These are phyloP conservation scores for Octomys mimax DNA, from an alignment of 2,797 vertebrate species.

Conservation along the genomic window DNA sequence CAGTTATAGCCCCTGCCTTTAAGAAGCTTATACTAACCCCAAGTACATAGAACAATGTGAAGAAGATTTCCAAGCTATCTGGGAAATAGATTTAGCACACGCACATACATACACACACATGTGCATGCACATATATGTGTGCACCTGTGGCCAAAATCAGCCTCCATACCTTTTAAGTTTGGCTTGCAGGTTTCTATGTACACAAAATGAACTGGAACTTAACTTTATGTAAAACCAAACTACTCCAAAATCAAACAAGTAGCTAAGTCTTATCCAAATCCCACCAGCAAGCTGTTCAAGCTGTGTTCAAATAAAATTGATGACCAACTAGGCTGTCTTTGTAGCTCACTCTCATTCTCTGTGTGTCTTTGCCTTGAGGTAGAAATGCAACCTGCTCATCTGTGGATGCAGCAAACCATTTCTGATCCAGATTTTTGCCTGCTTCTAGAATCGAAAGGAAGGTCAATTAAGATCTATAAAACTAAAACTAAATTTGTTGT, in stretches of 20 bases:
- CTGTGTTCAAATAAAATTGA: neutral
- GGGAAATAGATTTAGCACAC: neutral
- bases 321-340: neutral
- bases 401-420: neutral
- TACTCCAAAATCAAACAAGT: neutral
- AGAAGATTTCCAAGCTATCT: constrained; percentile 16
- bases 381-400: neutral
- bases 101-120: too few species aligned
- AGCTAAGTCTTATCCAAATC: neutral
- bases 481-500: neutral
- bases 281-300: neutral
- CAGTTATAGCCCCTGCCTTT: neutral
- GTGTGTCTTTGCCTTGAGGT: neutral
- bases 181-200: neutral
- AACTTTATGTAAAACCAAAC: neutral
- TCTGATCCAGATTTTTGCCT: neutral
- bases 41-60: neutral
- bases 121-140: neutral
- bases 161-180: neutral
- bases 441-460: neutral
- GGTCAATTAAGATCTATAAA: neutral
- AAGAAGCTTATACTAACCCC: neutral
- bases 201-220: neutral
- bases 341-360: neutral
- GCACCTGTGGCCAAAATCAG: neutral